phyloP scores from a whole-genome alignment of 2,797 vertebrate genomes.

The Adelosebastes latens region DNA sequence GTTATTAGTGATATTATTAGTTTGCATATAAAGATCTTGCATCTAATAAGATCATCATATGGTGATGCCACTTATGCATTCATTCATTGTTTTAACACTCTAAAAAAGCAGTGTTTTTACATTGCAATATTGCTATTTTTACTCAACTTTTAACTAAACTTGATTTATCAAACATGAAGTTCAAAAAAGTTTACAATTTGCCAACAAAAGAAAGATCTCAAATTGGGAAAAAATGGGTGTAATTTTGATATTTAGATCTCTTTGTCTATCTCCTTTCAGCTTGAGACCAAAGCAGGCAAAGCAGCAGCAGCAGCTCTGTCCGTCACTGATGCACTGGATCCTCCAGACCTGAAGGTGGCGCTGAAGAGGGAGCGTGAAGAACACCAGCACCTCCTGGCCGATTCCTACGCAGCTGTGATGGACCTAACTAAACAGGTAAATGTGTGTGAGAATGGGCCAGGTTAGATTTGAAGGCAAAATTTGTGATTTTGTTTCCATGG shows the following conservation, averaged over 20 bases:
- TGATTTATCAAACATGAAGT: neutral
- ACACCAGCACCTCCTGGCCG: conserved; percentile 95
- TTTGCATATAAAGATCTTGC: neutral
- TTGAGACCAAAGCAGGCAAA: conserved; percentile 91
- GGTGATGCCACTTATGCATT: neutral
- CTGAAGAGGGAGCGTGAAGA: conserved; percentile 94
- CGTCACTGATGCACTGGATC: conserved; percentile 77
- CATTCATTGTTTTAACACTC: neutral
- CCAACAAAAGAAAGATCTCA: neutral
- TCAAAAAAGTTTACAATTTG: neutral
- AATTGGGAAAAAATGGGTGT: neutral
- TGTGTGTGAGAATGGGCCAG: neutral
- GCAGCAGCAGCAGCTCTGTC: conserved; percentile 53
- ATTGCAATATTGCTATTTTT: neutral
- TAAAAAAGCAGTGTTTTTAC: neutral
- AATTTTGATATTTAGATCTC: neutral
- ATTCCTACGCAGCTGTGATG: conserved; percentile 97
- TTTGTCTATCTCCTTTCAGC: conserved; percentile 67
- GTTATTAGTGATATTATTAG: neutral
- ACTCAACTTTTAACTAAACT: neutral
- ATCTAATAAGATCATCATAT: neutral
- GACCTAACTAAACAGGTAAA: conserved; percentile 91
- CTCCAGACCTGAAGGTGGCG: conserved; percentile 90
- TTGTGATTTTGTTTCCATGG: neutral
- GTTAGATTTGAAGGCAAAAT: neutral